Evolutionary conservation across 2,113 vertebrate species (phyloP).

Genomic region (Sialia sialis): DNA sequence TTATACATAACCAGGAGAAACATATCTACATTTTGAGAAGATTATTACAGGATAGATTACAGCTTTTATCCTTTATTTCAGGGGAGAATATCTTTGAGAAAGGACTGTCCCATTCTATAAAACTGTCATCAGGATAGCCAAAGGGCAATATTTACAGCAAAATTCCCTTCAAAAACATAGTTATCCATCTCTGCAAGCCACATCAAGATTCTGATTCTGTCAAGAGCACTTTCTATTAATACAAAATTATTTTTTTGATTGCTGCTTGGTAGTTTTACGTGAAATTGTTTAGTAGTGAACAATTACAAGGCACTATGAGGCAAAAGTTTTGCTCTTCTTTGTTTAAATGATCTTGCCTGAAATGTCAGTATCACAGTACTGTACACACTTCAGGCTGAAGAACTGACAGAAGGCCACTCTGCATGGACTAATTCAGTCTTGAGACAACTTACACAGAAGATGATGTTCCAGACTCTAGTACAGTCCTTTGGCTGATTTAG

Average conservation of each 20-base stretch:
- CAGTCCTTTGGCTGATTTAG: not conserved
- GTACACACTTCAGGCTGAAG: not conserved
- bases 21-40: not conserved
- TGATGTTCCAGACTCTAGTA: not conserved
- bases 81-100: not conserved
- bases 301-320: not conserved
- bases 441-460: not conserved
- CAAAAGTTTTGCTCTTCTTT: not conserved
- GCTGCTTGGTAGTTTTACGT: not conserved
- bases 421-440: not conserved
- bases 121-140: not conserved
- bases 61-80: not conserved
- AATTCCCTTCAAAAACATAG: not conserved
- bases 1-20: not conserved
- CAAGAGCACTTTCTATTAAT: not conserved
- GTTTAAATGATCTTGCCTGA: not conserved
- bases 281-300: not conserved
- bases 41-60: not conserved
- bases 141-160: not conserved
- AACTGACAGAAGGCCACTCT: not conserved
- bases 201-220: not conserved
- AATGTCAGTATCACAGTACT: not conserved
- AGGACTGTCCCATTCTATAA: not conserved
- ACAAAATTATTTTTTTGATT: not conserved
- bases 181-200: not conserved